Conservation (phyloP, 2,113 vertebrate genomes). For the Corydoras maculifer region DNA sequence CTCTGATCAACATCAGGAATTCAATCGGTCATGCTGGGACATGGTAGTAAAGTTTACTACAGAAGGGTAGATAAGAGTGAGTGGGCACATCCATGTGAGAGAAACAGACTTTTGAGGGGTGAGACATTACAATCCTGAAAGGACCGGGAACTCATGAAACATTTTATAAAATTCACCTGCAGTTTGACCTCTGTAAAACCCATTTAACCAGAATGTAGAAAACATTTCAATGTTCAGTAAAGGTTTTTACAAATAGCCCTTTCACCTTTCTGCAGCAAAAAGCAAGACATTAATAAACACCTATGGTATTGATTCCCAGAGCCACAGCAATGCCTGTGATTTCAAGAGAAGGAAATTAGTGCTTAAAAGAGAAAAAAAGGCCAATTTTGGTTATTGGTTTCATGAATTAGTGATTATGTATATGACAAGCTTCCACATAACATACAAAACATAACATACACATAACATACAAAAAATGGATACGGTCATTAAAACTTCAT, state of each 20-base stretch:
- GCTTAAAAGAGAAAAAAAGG: background rate
- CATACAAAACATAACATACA: too few species aligned
- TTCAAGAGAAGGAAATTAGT: background rate
- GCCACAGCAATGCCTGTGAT: background rate
- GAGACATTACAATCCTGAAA: background rate
- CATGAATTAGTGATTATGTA: background rate
- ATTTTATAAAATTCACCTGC: background rate
- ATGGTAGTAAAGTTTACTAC: background rate
- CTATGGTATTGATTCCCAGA: constrained; percentile 11
- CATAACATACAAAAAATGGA: too few species aligned
- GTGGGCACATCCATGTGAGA: too few species aligned
- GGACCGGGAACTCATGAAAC: background rate
- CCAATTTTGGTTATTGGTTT: background rate
- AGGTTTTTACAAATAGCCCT: constrained; percentile 35
- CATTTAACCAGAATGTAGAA: constrained; percentile 20
- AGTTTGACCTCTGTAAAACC: constrained; percentile 9
- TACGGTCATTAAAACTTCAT: too few species aligned
- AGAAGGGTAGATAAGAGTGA: background rate
- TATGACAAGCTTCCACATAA: background rate
- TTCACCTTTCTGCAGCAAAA: constrained; percentile 23
- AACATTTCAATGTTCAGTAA: constrained; percentile 41
- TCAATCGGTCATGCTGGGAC: constrained; percentile 21
- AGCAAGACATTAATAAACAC: constrained; percentile 21
- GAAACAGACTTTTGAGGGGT: background rate
- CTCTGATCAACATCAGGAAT: constrained; percentile 46